Base-by-base conservation (phyloP, 1,140 invertebrate genomes). In the Trachelipus rathkii region DNA sequence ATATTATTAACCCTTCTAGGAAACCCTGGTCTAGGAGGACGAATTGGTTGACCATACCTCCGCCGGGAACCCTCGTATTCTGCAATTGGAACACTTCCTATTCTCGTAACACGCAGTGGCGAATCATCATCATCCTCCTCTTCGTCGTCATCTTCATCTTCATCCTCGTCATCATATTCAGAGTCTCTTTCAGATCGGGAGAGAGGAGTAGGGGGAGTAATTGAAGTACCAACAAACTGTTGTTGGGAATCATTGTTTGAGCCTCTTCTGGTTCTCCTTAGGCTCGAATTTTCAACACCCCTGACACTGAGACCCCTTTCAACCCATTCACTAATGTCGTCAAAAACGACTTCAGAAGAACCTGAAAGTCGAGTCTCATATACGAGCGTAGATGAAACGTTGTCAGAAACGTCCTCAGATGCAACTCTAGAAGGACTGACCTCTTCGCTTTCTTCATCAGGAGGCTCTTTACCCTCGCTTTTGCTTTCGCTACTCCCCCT, bases 61-160 rank as follows among this genome's bases (percentile, higher is more conserved):
- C 93, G 87, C 5, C 94, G 95, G 50, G 94, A 95, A 23, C 93
- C 94, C 79, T 95, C 94, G 84, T 96, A 96, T 82, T 96, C 93
- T 46, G 93, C 92, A 82, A 95, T 95, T 13, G 93, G 92, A 80
- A 95, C 85, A 85, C 91, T 92, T 24, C 94, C 94, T 84, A 95
- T 95, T 71, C 95, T 89, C 81, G 92, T 79, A 53, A 78, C 77
- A 75, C 77, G 75, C 46, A 80, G 77, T 21, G 82, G 75, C 9
- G 78, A 78, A 50, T 77, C 77, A 50, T 81, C 77, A n/a, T 33
- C 33, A 33, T 33, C 33, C 1, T 33, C 33, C 33, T 33, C 33
- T 19, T 77, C 50, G 43, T 71, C 72, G 9, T 69, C 71, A 69
- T 72, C 68, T 45, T 76, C 79, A 24, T 74, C 74, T 33, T 69